phyloP scores from a whole-genome alignment of 2,113 vertebrate genomes.

The Anguilla rostrata region DNA sequence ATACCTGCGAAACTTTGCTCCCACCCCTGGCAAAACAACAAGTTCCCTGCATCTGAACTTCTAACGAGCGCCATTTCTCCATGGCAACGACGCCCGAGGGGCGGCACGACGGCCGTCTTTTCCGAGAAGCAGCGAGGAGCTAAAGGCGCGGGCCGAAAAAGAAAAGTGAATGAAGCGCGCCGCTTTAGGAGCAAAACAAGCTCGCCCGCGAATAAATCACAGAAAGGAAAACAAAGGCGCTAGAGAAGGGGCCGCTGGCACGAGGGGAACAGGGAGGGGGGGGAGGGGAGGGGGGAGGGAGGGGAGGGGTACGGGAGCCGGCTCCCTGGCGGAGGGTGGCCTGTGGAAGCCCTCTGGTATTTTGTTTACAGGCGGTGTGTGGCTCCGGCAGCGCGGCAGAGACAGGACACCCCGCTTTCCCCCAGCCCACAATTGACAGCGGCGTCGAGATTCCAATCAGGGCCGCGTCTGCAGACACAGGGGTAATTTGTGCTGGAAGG shows the following conservation, averaged over 20 bases:
- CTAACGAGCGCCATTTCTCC: neutral
- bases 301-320: constrained; percentile 7
- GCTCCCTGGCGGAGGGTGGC: constrained; percentile 33
- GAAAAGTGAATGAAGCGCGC: constrained; percentile 6
- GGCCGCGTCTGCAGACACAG: constrained; percentile 62
- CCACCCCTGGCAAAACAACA: neutral
- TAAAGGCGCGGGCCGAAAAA: neutral
- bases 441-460: constrained; percentile 73
- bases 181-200: constrained; percentile 22
- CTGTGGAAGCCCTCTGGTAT: constrained; percentile 51
- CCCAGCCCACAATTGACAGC: constrained; percentile 66
- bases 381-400: constrained; percentile 34
- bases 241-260: neutral
- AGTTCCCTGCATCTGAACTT: neutral
- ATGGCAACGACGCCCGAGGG: neutral
- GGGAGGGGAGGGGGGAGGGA: no score
- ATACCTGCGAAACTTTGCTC: neutral
- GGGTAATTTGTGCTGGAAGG: constrained; percentile 70
- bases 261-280: neutral
- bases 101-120: neutral
- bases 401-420: constrained; percentile 54
- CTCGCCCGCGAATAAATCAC: constrained; percentile 24
- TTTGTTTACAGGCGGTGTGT: constrained; percentile 54
- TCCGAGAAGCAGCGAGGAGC: neutral
- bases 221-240: constrained; percentile 2